Evolutionary conservation across 2,797 vertebrate species (phyloP).

Genomic region (Enteromius unitaeniatus): DNA sequence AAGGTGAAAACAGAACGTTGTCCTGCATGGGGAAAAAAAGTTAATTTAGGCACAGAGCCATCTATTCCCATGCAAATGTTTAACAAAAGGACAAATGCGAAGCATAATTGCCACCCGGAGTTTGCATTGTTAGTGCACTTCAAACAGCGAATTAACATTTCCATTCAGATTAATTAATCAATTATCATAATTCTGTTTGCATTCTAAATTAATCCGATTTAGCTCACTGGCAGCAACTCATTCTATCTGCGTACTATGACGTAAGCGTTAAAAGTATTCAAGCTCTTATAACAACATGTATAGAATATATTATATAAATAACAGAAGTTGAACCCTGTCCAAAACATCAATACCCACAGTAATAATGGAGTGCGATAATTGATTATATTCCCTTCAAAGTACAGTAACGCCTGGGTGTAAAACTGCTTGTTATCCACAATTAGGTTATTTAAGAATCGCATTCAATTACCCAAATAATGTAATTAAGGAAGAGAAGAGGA

Average conservation of each 20-base stretch:
- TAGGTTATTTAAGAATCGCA: background rate
- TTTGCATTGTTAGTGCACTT: slow-evolving; percentile 57
- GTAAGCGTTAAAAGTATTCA: too few relatives aligned
- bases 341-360: background rate
- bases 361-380: background rate
- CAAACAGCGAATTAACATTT: slow-evolving; percentile 62
- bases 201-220: slow-evolving; percentile 54
- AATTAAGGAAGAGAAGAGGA: background rate
- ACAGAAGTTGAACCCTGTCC: background rate
- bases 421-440: background rate
- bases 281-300: too few relatives aligned
- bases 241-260: background rate
- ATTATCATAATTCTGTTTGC: slow-evolving; percentile 65
- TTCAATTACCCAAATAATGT: background rate
- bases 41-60: background rate
- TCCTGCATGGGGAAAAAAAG: background rate
- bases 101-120: slow-evolving; percentile 49
- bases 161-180: slow-evolving; percentile 57
- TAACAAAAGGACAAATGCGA: slow-evolving; percentile 53
- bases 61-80: slow-evolving; percentile 1
- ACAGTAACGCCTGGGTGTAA: background rate
- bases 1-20: background rate
- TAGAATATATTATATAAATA: too few relatives aligned
- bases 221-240: slow-evolving; percentile 4
- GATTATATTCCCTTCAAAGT: background rate